These are phyloP conservation scores for Trichopria drosophilae DNA, from an alignment of 2,888 invertebrate species.

Conservation along the genomic window DNA sequence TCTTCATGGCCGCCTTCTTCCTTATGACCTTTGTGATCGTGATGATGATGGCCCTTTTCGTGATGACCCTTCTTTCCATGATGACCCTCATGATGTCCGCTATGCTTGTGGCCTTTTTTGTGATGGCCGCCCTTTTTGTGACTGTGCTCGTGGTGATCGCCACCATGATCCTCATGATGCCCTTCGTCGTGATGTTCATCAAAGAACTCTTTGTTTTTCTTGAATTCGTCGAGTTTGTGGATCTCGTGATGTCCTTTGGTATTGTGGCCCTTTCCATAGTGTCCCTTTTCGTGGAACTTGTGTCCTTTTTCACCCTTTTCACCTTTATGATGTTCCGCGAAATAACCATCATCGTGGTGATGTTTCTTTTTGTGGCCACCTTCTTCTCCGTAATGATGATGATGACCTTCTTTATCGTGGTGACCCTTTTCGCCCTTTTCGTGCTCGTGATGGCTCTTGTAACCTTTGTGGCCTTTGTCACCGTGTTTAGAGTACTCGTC, in stretches of 20 bases:
- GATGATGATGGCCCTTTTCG: constrained; percentile 79
- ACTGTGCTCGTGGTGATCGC: constrained; percentile 76
- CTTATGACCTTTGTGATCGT: constrained; percentile 80
- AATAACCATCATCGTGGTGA: constrained; percentile 69
- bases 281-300: constrained; percentile 70
- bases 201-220: constrained; percentile 84
- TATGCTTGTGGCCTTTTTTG: constrained; percentile 80
- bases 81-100: constrained; percentile 75
- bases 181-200: constrained; percentile 83
- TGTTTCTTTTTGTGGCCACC: constrained; percentile 68
- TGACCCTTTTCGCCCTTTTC: constrained; percentile 74
- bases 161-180: constrained; percentile 81
- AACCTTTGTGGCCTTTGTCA: constrained; percentile 72
- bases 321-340: constrained; percentile 67
- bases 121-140: constrained; percentile 81
- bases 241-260: constrained; percentile 85
- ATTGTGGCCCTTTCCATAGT: constrained; percentile 81
- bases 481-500: constrained; percentile 69
- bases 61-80: constrained; percentile 80
- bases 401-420: constrained; percentile 71
- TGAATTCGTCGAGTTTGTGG: constrained; percentile 82
- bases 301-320: constrained; percentile 71
- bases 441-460: constrained; percentile 70
- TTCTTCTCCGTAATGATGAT: constrained; percentile 66
- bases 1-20: constrained; percentile 76